Evolutionary conservation across 2,113 vertebrate species (phyloP).

Genomic region (Puffinus mauretanicus): DNA sequence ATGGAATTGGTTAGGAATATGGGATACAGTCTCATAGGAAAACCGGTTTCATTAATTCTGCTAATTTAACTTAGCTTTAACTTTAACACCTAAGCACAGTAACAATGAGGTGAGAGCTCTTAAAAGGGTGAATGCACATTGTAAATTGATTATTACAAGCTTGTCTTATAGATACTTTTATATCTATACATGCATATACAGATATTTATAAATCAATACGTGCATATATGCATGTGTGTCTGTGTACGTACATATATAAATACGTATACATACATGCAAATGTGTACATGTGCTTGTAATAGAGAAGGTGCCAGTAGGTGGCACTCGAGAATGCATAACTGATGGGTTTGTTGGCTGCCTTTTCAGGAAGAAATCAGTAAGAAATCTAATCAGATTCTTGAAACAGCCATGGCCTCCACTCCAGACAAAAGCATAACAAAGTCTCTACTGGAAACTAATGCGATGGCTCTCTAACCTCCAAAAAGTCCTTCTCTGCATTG

Average conservation of each 20-base stretch:
- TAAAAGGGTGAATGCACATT: neutral
- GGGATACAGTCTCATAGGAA: neutral
- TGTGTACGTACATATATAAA: neutral
- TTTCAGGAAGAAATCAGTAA: neutral
- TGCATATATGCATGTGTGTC: neutral
- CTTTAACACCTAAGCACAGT: neutral
- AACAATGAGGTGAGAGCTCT: neutral
- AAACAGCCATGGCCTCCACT: neutral
- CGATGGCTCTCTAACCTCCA: neutral
- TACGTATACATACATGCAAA: neutral
- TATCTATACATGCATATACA: neutral
- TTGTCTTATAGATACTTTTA: neutral
- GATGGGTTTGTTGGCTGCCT: neutral
- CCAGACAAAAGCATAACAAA: neutral
- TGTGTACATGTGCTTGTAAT: neutral
- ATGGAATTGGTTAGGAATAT: neutral
- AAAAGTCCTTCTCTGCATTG: neutral
- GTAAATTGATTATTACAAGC: neutral
- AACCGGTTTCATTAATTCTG: neutral
- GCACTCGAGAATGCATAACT: conserved; percentile 34
- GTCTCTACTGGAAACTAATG: neutral
- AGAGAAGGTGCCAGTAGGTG: conserved; percentile 49
- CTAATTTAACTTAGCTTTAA: conserved; percentile 14
- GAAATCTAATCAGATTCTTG: neutral
- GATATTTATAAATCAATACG: neutral